phyloP scores from a whole-genome alignment of 2,113 vertebrate species.

The Peromyscus leucopus region DNA sequence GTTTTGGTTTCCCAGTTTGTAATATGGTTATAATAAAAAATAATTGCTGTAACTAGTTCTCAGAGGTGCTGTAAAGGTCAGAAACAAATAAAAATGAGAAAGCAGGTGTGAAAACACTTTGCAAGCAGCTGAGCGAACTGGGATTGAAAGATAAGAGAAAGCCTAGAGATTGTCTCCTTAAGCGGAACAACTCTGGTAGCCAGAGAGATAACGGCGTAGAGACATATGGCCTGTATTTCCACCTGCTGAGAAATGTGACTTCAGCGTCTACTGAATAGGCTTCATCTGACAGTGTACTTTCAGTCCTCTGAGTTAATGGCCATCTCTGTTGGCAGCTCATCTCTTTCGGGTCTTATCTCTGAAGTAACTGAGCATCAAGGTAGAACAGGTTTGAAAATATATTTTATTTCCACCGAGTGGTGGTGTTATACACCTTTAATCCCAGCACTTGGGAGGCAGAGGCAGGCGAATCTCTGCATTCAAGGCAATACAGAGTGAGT shows the following conservation, averaged over 20 bases:
- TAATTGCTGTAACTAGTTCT: conserved; percentile 19
- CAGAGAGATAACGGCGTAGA: neutral
- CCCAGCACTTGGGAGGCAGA: neutral
- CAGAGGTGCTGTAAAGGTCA: neutral
- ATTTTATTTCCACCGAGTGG: neutral
- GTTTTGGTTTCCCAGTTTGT: conserved; percentile 41
- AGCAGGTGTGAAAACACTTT: conserved; percentile 51
- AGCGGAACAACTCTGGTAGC: conserved; percentile 2
- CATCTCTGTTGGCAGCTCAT: neutral
- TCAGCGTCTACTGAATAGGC: neutral
- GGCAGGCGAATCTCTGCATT: neutral
- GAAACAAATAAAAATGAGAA: conserved; percentile 58
- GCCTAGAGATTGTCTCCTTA: neutral
- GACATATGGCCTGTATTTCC: neutral
- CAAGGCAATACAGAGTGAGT: neutral
- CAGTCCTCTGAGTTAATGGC: conserved; percentile 49
- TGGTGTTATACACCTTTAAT: neutral
- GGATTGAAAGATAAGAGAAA: conserved; percentile 32
- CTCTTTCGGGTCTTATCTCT: conserved; percentile 5
- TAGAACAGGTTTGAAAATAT: neutral
- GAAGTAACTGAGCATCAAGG: conserved; percentile 12
- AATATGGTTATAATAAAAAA: conserved; percentile 9
- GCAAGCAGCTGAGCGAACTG: neutral
- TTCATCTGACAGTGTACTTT: conserved; percentile 14
- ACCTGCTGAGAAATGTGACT: neutral